Percentiles rank a stretch among this genome's conserved stretches.
phyloP scores from a whole-genome alignment of 2,113 vertebrate genomes.

The Erythrolamprus reginae region DNA sequence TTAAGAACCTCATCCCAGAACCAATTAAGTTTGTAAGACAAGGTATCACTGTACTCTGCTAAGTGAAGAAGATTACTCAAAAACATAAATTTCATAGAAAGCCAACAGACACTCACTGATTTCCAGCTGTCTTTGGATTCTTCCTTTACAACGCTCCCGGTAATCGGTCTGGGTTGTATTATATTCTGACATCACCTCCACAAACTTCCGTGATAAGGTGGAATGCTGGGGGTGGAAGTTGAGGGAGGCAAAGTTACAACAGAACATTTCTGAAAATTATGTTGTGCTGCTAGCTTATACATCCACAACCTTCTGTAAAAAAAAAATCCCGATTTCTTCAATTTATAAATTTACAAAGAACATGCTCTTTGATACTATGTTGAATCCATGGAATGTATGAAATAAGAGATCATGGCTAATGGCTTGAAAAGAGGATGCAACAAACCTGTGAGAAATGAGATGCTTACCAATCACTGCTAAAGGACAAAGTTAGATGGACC shows the following conservation, averaged over 20 bases:
- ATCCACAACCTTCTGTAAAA: not conserved
- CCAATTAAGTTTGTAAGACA: no score
- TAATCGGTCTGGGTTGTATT: conserved; percentile 78
- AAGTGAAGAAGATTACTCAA: no score
- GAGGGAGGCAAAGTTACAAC: not conserved
- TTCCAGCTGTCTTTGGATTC: conserved; percentile 80
- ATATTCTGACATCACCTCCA: conserved; percentile 83
- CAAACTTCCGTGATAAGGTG: conserved; percentile 78
- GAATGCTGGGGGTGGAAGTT: conserved; percentile 65
- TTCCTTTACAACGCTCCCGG: conserved; percentile 79
- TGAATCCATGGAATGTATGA: not conserved
- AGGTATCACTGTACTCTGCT: no score
- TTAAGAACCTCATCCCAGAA: no score
- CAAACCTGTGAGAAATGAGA: not conserved
- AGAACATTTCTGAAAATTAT: not conserved
- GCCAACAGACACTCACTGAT: conserved; percentile 79
- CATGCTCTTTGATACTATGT: not conserved
- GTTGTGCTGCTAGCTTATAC: not conserved
- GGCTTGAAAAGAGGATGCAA: not conserved
- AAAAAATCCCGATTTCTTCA: not conserved
- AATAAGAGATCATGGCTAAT: not conserved
- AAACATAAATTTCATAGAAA: no score
- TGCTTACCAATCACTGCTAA: not conserved
- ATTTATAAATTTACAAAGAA: not conserved
- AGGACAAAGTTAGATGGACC: not conserved